These are phyloP conservation scores for Mionectes olivaceus DNA, from an alignment of 2,797 vertebrate genomes.

Conservation along the genomic window DNA sequence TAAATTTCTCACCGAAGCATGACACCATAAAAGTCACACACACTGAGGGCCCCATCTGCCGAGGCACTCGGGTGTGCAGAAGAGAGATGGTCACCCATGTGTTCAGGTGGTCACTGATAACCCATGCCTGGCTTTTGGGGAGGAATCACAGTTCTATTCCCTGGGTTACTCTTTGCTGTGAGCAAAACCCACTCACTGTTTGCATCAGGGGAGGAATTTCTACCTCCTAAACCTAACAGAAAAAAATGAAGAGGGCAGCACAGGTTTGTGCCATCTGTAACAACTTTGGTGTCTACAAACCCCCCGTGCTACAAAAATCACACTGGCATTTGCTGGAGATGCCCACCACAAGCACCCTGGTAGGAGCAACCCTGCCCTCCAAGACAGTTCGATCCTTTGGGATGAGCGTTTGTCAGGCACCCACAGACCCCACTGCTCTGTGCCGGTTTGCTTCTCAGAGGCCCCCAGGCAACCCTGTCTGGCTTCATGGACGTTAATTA, in stretches of 20 bases:
- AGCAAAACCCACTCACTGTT: background rate
- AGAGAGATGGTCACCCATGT: background rate
- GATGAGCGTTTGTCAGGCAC: background rate
- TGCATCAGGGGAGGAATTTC: background rate
- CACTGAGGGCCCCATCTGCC: background rate
- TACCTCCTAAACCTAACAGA: background rate
- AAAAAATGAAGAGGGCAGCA: background rate
- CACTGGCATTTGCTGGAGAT: rapidly evolving
- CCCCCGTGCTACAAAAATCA: background rate
- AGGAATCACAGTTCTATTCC: background rate
- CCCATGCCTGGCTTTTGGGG: background rate
- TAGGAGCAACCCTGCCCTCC: background rate
- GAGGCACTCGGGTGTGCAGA: background rate
- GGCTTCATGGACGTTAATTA: conserved; percentile 78
- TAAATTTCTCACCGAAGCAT: background rate
- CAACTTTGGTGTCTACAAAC: background rate
- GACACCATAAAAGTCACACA: background rate
- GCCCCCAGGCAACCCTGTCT: conserved; percentile 69
- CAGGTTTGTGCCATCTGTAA: background rate
- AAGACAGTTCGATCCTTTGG: background rate
- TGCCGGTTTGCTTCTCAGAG: background rate
- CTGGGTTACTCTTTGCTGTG: rapidly evolving
- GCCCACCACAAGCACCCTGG: rapidly evolving
- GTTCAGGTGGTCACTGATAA: background rate
- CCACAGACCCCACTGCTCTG: background rate